Evolutionary conservation across 2,888 invertebrate species (phyloP).

Genomic region (Abrostola triplasia): DNA sequence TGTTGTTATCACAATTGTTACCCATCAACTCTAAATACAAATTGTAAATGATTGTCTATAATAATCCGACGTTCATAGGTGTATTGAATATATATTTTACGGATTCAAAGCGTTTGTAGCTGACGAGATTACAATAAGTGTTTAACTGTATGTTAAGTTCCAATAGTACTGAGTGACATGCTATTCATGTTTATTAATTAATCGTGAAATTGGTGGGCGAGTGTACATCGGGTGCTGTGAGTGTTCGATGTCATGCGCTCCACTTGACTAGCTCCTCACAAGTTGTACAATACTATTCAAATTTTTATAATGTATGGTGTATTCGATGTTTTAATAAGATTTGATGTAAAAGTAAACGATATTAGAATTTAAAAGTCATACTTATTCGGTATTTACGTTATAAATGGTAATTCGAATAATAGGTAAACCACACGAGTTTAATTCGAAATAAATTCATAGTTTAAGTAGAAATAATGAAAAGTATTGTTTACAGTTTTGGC

Average conservation of each 20-base stretch:
- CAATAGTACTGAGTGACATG: slow-evolving; percentile 12
- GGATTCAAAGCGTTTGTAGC: not conserved
- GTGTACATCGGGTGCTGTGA: not conserved
- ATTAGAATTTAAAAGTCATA: no score
- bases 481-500: no score
- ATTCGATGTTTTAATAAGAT: no score
- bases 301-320: not conserved
- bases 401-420: no score
- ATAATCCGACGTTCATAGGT: not conserved
- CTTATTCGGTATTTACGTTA: no score
- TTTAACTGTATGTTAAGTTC: slow-evolving; percentile 1
- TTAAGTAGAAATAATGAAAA: no score
- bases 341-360: no score
- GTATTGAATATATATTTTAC: slow-evolving; percentile 1
- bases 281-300: not conserved
- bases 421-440: no score
- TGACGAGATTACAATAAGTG: slow-evolving; percentile 1
- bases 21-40: slow-evolving; percentile 5
- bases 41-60: slow-evolving; percentile 7
- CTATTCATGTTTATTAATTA: slow-evolving; percentile 38
- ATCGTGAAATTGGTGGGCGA: slow-evolving; percentile 20
- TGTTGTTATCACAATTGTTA: not conserved
- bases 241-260: not conserved
- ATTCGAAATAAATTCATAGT: no score
- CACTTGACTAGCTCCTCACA: not conserved